phyloP scores from a whole-genome alignment of 2,797 vertebrate species.

The Rachycentron canadum region DNA sequence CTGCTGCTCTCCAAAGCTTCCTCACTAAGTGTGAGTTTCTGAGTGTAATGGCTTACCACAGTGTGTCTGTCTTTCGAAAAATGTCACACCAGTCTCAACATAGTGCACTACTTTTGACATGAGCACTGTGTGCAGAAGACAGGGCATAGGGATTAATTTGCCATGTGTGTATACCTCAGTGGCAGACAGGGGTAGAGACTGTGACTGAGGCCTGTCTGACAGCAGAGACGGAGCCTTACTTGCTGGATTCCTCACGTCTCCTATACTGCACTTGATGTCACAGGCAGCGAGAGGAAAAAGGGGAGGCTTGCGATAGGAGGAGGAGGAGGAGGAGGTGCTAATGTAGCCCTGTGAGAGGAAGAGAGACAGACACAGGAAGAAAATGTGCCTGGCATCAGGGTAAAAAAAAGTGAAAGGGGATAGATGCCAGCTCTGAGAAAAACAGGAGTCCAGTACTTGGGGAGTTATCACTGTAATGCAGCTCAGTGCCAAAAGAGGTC shows the following conservation, averaged over 20 bases:
- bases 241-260: slow-evolving; percentile 63
- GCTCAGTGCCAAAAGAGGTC: slow-evolving; percentile 86
- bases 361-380: slow-evolving; percentile 12
- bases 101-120: slow-evolving; percentile 74
- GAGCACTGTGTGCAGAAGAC: slow-evolving; percentile 74
- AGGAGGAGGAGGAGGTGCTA: slow-evolving; percentile 55
- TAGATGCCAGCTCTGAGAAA: slow-evolving; percentile 36
- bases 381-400: slow-evolving; percentile 34
- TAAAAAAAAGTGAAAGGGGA: slow-evolving; percentile 61
- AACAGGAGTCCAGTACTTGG: slow-evolving; percentile 38
- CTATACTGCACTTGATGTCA: slow-evolving; percentile 69
- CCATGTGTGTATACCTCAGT: slow-evolving; percentile 76
- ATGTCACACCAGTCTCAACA: slow-evolving; percentile 72
- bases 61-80: slow-evolving; percentile 74
- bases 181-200: slow-evolving; percentile 79
- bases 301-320: slow-evolving; percentile 35
- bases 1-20: slow-evolving; percentile 53
- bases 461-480: slow-evolving; percentile 81
- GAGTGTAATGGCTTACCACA: slow-evolving; percentile 72
- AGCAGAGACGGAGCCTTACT: slow-evolving; percentile 65
- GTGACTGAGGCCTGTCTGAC: slow-evolving; percentile 83
- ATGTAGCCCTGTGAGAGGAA: slow-evolving; percentile 40
- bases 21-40: slow-evolving; percentile 61
- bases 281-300: slow-evolving; percentile 37
- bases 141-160: slow-evolving; percentile 83